Percentiles rank a stretch among this genome's conserved stretches.
Evolutionary conservation across 2,888 invertebrate genomes (phyloP).

Genomic region (Keiferia lycopersicella): DNA sequence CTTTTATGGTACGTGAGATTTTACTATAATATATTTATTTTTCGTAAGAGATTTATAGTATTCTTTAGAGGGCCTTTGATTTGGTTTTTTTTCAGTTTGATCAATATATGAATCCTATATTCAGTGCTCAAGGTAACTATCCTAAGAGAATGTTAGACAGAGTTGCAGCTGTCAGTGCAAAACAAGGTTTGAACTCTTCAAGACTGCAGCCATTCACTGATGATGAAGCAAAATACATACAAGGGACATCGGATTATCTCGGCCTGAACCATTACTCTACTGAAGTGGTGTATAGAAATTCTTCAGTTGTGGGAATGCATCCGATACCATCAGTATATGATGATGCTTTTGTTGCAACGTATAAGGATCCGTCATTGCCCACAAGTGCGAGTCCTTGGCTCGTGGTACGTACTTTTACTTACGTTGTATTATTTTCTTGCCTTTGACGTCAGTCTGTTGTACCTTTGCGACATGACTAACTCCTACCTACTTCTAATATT

Average conservation of each 20-base stretch:
- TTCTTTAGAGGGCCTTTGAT: too few relatives aligned
- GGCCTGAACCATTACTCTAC: conserved; percentile 40
- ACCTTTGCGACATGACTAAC: too few relatives aligned
- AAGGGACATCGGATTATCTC: conserved; percentile 40
- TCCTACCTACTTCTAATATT: too few relatives aligned
- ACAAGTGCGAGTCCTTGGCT: conserved; percentile 32
- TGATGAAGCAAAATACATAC: conserved; percentile 36
- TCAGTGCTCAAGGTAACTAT: conserved; percentile 37
- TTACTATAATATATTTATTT: conserved; percentile 19
- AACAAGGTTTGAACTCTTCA: conserved; percentile 37
- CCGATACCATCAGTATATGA: conserved; percentile 35
- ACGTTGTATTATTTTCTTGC: too few relatives aligned
- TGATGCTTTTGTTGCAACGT: conserved; percentile 35
- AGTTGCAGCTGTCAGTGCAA: conserved; percentile 36
- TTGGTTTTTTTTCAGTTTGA: conserved; percentile 34
- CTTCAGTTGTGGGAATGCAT: conserved; percentile 33
- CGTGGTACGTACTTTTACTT: conserved; percentile 31
- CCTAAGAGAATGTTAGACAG: conserved; percentile 36
- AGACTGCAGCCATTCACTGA: conserved; percentile 37
- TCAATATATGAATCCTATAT: conserved; percentile 39
- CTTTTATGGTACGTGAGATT: conserved; percentile 34
- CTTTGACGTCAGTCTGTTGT: neutral
- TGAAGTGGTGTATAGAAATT: conserved; percentile 37
- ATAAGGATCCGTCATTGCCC: conserved; percentile 37
- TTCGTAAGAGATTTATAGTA: too few relatives aligned